Evolutionary conservation across 2,113 vertebrate species (phyloP), one percentile per base, ranked within the genome.

Genomic region (Manacus vitellinus): DNA sequence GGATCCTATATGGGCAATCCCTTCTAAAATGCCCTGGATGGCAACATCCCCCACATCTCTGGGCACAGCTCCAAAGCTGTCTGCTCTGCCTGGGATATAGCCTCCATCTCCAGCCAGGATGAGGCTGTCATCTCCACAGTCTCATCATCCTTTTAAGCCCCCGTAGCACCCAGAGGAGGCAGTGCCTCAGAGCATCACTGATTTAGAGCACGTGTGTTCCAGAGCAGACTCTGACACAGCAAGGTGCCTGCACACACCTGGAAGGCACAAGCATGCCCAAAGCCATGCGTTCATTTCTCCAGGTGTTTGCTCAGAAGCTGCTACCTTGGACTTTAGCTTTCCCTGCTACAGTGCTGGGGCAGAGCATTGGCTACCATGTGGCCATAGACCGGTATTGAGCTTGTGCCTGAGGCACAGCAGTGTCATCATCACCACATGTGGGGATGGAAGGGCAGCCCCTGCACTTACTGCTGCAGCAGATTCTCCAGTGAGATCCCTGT

Each of bases 281-380:
- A 79, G 54, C 51, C 82, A 46, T 0, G 1, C 8, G 22, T 4
- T 58, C 25, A 5, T 39, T 66, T 71, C 67, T 92, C 10, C 6
- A 49, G 17, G 37, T 13, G 9, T 13, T 79, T 77, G 62, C 63
- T 84, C 58, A 24, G 72, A 72, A 17, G 37, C 75, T 75, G 35
- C 47, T 51, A 12, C 62, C 63, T 68, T 72, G 75, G 47, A 85
- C 62, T 90, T 92, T 33, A 74, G 23, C 46, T 72, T 72, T 47
- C 28, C 24, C 49, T 44, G 33, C 47, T 14, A 21, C 35, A 46
- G 9, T 0, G 0, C 46, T 2, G 0, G 28, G 24, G 14, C 54
- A 73, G 44, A 76, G 49, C 8, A 1, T 2, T 39, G 52, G 47
- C 27, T 35, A 8, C 28, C 33, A 4, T 13, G 25, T 14, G 14